phyloP scores from a whole-genome alignment of 2,888 invertebrate genomes.

The Ischnus inquisitorius region DNA sequence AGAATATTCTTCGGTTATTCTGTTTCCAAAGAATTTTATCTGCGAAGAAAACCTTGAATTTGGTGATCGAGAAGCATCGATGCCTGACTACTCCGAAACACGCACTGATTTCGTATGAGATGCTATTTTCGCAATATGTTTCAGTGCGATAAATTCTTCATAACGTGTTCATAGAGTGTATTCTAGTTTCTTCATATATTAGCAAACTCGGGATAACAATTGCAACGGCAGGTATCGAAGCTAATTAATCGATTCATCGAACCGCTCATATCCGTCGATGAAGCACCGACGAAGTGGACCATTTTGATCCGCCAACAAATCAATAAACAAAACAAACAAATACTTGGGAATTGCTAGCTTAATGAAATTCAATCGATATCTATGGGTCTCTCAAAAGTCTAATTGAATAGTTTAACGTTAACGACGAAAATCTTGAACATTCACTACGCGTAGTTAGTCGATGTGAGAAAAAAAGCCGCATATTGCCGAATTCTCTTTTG shows the following conservation, averaged over 20 bases:
- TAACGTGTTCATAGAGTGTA: background rate
- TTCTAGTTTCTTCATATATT: background rate
- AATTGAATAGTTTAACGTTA: background rate
- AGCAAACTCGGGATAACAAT: background rate
- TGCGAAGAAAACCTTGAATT: background rate
- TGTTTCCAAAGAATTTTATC: slow-evolving; percentile 14
- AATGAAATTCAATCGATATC: background rate
- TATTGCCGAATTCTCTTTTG: background rate
- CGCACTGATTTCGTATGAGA: background rate
- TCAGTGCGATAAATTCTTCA: background rate
- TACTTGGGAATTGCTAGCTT: slow-evolving; percentile 41
- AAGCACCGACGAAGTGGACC: slow-evolving; percentile 3
- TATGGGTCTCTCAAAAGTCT: background rate
- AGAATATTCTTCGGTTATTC: background rate
- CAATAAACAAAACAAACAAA: background rate
- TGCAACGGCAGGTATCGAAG: background rate
- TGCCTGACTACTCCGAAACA: background rate
- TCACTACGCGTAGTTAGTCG: background rate
- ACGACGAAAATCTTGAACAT: slow-evolving; percentile 18
- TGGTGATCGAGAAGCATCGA: background rate
- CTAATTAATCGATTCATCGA: background rate
- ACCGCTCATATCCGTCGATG: slow-evolving; percentile 25
- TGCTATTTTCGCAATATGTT: background rate
- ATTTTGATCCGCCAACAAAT: slow-evolving; percentile 23
- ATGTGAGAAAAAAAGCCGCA: background rate